Evolutionary conservation across 2,113 vertebrate genomes (phyloP), one percentile per base, ranked within the genome.

Genomic region (Rutilus rutilus): DNA sequence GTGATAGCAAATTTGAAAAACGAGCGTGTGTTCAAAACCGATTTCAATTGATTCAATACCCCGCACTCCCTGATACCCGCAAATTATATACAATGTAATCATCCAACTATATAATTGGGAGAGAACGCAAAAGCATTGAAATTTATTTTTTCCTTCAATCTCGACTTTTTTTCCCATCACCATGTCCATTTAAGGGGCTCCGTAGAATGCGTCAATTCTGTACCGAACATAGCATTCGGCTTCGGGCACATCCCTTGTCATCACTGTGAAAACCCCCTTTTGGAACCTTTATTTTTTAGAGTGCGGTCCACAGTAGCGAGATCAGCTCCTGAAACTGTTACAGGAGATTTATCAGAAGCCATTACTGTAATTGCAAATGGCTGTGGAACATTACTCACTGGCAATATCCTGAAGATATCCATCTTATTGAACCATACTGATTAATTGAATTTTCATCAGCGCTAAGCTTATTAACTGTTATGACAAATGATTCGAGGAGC

Each of bases 341-440:
- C 33, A 30, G 23, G 23, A 75, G 83, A 89, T 87, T 87, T 89
- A 86, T 89, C 83, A 87, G 85, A 87, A 81, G 64, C 86, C 88
- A 89, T 89, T 89, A 89, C 86, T 83, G 83, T 89, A 87, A 89
- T 89, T 89, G 88, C 86, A 75, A 87, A 62, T 85, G 88, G 78
- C 64, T 79, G 79, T 84, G 79, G 73, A 83, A 62, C 86, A 86
- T 89, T 87, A 89, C 65, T 89, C 88, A 87, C 82, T 21, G 57
- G 88, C 88, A 87, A 89, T 89, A 87, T 89, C 88, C 88, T 86
- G 86, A 86, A 83, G 78, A 86, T 82, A 89, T 89, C 76, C 80
- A 87, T 89, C 88, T 85, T 83, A 85, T 82, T 86, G 79, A 83
- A 71, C 59, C 84, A 59, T 64, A 83, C 86, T 83, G 86, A 89